These are phyloP conservation scores for Matsumyia berberina DNA, from an alignment of 2,888 invertebrate species.

Conservation along the genomic window DNA sequence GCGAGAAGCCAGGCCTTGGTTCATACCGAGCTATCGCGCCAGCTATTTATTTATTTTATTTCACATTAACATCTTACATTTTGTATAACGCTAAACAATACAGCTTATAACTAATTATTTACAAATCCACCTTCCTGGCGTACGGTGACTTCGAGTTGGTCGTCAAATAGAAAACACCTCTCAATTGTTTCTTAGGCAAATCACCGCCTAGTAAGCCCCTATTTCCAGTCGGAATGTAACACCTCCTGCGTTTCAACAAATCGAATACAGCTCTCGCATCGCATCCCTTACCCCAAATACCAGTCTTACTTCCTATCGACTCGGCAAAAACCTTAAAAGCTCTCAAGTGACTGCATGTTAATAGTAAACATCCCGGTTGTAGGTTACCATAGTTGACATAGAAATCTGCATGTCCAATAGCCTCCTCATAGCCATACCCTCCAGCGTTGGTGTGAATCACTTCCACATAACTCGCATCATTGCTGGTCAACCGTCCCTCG, in stretches of 20 bases:
- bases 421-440: conserved; percentile 82
- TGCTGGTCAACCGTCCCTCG: conserved; percentile 85
- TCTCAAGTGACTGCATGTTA: conserved; percentile 82
- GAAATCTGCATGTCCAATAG: conserved; percentile 86
- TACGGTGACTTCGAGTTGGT: conserved; percentile 80
- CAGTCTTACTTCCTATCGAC: conserved; percentile 53
- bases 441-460: conserved; percentile 89
- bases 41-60: too few species aligned
- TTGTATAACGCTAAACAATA: too few species aligned
- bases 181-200: conserved; percentile 73
- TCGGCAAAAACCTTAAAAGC: conserved; percentile 81
- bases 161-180: conserved; percentile 81
- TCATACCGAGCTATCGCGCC: too few species aligned
- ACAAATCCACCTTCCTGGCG: conserved; percentile 34
- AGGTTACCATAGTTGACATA: conserved; percentile 86
- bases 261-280: conserved; percentile 78
- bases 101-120: background rate
- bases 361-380: conserved; percentile 87
- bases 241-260: conserved; percentile 79
- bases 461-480: conserved; percentile 90
- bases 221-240: conserved; percentile 76
- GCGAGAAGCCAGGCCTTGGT: too few species aligned
- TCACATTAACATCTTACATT: too few species aligned
- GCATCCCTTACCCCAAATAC: conserved; percentile 79
- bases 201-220: conserved; percentile 79